phyloP scores from a whole-genome alignment of 1,140 invertebrate species.

The Penaeus chinensis region DNA sequence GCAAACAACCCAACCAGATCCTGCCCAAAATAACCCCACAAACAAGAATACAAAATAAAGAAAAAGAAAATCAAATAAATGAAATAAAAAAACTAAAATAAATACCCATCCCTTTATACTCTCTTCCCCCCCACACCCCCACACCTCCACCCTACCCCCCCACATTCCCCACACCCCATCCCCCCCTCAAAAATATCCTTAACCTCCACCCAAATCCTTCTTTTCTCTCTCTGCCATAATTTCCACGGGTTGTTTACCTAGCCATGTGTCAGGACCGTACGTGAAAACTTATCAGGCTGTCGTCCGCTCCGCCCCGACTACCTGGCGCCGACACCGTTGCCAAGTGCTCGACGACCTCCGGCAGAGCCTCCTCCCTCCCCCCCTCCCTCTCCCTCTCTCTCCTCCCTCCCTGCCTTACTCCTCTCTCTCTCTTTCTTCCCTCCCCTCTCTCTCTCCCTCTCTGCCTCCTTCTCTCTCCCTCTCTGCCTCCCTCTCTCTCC shows the following conservation, averaged over 20 bases:
- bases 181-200: neutral
- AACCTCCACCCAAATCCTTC: neutral
- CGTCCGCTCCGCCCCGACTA: slow-evolving; percentile 49
- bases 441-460: neutral
- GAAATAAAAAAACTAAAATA: neutral
- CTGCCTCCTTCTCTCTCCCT: no score
- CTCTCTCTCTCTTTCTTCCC: neutral
- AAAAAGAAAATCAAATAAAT: no score
- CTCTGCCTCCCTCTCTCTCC: no score
- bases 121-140: neutral
- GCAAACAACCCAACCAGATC: no score
- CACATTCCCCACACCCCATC: neutral
- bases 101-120: slow-evolving; percentile 14
- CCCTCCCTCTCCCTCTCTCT: neutral
- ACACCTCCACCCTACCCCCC: neutral
- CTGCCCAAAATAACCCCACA: no score
- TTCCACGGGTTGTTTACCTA: slow-evolving; percentile 38
- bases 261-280: slow-evolving; percentile 40
- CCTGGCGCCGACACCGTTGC: slow-evolving; percentile 50
- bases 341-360: slow-evolving; percentile 32
- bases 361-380: slow-evolving; percentile 24
- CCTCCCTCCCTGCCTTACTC: neutral
- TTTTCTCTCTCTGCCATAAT: no score
- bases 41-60: no score
- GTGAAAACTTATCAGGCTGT: slow-evolving; percentile 54